Evolutionary conservation across 2,888 invertebrate species (phyloP).

Genomic region (Drosophila mimica): DNA sequence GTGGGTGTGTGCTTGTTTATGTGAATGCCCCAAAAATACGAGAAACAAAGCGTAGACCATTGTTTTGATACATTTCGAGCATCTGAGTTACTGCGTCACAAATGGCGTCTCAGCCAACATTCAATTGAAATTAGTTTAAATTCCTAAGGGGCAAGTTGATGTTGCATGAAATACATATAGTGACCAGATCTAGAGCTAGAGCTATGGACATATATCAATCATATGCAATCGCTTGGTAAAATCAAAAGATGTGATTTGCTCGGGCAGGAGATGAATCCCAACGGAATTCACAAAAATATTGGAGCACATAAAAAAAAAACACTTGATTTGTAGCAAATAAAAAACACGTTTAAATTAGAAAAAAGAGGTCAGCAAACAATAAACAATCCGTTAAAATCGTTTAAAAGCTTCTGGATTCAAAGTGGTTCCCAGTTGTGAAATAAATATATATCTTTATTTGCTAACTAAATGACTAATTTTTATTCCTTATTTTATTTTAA

Average conservation of each 20-base stretch:
- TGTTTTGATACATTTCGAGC: neutral
- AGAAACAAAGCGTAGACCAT: neutral
- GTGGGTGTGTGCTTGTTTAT: neutral
- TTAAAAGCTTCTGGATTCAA: no score
- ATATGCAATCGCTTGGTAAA: neutral
- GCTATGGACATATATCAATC: neutral
- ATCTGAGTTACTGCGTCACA: neutral
- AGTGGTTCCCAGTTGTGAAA: no score
- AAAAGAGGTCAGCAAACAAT: neutral
- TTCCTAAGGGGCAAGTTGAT: neutral
- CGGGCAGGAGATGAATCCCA: neutral
- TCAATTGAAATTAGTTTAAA: neutral
- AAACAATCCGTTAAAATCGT: neutral
- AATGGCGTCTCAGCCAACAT: neutral
- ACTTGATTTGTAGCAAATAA: neutral
- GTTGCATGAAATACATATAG: neutral
- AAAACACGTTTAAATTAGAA: neutral
- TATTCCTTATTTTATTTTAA: accelerated
- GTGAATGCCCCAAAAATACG: neutral
- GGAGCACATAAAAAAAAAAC: neutral
- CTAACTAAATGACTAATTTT: neutral
- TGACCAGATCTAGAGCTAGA: neutral
- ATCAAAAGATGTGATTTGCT: neutral
- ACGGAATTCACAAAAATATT: neutral
- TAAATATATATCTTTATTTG: neutral